Conservation (phyloP, 2,888 invertebrate species). For the Prosopocoilus inquinatus region DNA sequence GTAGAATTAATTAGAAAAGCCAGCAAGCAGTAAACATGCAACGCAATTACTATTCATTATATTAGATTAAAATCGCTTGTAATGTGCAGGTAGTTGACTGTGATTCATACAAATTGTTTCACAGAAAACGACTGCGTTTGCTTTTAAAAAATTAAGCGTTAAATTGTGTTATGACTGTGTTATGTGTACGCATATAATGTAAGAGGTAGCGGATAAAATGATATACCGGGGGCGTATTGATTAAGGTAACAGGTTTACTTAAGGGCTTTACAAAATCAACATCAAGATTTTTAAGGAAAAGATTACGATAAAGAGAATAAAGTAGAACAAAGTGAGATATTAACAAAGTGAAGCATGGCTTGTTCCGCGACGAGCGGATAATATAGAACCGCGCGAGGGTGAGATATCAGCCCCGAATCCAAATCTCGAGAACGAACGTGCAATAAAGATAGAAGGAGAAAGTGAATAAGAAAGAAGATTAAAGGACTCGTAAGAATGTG, state of each 20-base stretch:
- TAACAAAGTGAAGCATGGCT: slow-evolving; percentile 48
- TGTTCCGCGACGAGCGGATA: slow-evolving; percentile 46
- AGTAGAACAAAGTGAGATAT: slow-evolving; percentile 49
- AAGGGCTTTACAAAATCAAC: background rate
- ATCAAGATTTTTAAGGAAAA: slow-evolving; percentile 25
- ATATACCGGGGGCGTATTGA: too few relatives aligned
- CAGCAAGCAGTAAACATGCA: too few relatives aligned
- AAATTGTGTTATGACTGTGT: too few relatives aligned
- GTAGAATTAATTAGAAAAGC: too few relatives aligned
- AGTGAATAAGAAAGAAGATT: slow-evolving; percentile 61
- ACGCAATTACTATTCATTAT: too few relatives aligned
- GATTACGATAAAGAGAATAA: slow-evolving; percentile 47
- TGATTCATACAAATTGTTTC: too few relatives aligned
- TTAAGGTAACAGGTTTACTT: background rate
- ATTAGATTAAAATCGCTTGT: too few relatives aligned
- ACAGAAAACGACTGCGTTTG: too few relatives aligned
- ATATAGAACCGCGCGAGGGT: slow-evolving; percentile 38
- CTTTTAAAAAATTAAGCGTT: too few relatives aligned
- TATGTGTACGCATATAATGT: too few relatives aligned
- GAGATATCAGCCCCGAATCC: slow-evolving; percentile 47
- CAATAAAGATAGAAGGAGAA: slow-evolving; percentile 64
- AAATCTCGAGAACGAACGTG: slow-evolving; percentile 61
- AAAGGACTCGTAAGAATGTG: slow-evolving; percentile 45
- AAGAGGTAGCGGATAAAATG: too few relatives aligned
- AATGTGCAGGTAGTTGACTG: too few relatives aligned